phyloP scores from a whole-genome alignment of 2,888 invertebrate genomes.

The Aleiodes alternator region DNA sequence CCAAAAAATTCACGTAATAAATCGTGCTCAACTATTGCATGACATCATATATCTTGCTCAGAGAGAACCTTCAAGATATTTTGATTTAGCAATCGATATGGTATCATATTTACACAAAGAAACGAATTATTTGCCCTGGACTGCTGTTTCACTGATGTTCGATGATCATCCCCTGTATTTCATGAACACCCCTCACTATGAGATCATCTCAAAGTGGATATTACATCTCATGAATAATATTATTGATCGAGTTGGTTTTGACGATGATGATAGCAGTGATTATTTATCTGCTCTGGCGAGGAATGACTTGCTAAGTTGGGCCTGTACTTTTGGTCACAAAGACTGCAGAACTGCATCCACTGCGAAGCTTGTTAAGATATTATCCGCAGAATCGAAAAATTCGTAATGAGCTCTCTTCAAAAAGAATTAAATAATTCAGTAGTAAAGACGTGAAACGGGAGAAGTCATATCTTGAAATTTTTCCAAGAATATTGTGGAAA shows the following conservation, averaged over 20 bases:
- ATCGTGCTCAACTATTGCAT: conserved; percentile 86
- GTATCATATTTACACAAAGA: conserved; percentile 81
- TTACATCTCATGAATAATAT: conserved; percentile 75
- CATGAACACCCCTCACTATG: conserved; percentile 68
- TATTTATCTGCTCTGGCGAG: conserved; percentile 80
- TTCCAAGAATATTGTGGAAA: no score
- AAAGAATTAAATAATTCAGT: no score
- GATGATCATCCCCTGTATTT: conserved; percentile 71
- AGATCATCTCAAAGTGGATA: conserved; percentile 64
- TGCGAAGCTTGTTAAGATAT: conserved; percentile 69
- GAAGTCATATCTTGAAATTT: no score
- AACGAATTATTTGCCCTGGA: conserved; percentile 88
- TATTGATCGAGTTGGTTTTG: conserved; percentile 77
- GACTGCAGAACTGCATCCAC: conserved; percentile 79
- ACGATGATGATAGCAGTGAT: conserved; percentile 75
- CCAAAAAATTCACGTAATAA: conserved; percentile 78
- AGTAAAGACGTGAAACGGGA: no score
- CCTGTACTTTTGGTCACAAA: conserved; percentile 80
- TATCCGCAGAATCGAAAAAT: conserved; percentile 12
- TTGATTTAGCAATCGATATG: conserved; percentile 36
- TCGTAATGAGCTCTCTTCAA: conserved; percentile 6
- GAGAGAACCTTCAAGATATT: conserved; percentile 25
- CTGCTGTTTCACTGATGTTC: conserved; percentile 63
- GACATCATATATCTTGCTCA: conserved; percentile 81
- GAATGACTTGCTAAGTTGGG: conserved; percentile 80